These are phyloP conservation scores for Erebia epiphron DNA, from an alignment of 2,888 invertebrate genomes.

Conservation along the genomic window DNA sequence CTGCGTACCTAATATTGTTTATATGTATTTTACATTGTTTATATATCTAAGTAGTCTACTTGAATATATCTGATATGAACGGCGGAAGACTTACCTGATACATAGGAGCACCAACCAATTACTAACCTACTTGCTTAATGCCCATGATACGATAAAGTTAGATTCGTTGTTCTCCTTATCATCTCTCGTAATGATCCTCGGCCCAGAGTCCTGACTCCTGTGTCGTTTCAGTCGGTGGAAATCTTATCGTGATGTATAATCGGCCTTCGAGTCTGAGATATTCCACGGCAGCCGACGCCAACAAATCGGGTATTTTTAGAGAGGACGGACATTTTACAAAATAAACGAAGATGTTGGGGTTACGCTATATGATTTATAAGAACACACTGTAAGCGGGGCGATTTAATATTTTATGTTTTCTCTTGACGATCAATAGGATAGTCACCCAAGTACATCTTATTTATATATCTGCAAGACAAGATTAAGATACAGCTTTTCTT, in stretches of 20 bases:
- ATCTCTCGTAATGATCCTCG: not conserved
- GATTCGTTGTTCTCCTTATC: not conserved
- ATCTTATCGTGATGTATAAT: constrained; percentile 22
- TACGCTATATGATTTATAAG: constrained; percentile 64
- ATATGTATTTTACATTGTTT: too few species aligned
- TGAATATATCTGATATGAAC: too few species aligned
- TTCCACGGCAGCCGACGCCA: constrained; percentile 69
- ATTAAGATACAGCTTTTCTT: too few species aligned
- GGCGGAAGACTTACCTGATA: too few species aligned
- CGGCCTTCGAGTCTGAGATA: constrained; percentile 61
- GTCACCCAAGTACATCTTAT: not conserved
- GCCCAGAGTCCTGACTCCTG: too few species aligned
- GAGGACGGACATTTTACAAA: constrained; percentile 78
- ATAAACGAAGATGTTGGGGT: constrained; percentile 70
- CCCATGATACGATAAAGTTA: not conserved
- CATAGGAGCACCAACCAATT: too few species aligned
- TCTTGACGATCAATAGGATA: not conserved
- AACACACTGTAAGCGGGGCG: constrained; percentile 39
- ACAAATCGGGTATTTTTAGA: constrained; percentile 76
- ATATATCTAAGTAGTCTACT: too few species aligned
- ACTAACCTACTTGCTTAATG: too few species aligned
- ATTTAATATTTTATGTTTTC: constrained; percentile 28
- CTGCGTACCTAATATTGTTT: too few species aligned
- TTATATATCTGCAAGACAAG: not conserved
- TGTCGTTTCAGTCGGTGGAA: constrained; percentile 13